Conservation (phyloP, 1,140 invertebrate species). For the Drosophila nigrodunni region DNA sequence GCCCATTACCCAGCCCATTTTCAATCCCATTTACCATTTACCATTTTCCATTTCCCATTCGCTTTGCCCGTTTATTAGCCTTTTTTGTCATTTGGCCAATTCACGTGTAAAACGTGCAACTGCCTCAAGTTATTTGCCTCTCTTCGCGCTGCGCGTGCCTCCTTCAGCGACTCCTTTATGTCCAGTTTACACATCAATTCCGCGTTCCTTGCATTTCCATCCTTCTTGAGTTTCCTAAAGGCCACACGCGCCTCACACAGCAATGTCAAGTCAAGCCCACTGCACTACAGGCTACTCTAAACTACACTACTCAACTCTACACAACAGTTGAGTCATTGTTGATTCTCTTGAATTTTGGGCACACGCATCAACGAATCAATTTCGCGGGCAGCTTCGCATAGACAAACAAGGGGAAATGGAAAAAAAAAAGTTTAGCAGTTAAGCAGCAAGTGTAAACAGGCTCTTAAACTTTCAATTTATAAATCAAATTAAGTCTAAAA, state of each 20-base stretch:
- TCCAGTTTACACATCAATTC: slow-evolving; percentile 41
- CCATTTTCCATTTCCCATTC: slow-evolving; percentile 15
- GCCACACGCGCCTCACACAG: slow-evolving; percentile 25
- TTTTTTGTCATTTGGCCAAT: slow-evolving; percentile 69
- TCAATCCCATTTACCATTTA: not conserved
- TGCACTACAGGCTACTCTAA: not conserved
- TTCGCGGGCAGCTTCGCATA: not conserved
- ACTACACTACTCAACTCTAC: slow-evolving; percentile 41
- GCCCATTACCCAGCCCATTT: slow-evolving; percentile 19
- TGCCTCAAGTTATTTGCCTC: slow-evolving; percentile 38
- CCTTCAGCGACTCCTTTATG: slow-evolving; percentile 27
- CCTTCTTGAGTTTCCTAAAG: slow-evolving; percentile 8
- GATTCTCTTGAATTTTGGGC: slow-evolving; percentile 45
- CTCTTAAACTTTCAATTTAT: too few relatives aligned
- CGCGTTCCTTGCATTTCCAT: slow-evolving; percentile 11
- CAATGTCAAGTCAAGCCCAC: slow-evolving; percentile 56
- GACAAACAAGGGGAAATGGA: not conserved
- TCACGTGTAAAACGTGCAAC: slow-evolving; percentile 71
- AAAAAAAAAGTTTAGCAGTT: not conserved
- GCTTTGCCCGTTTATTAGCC: slow-evolving; percentile 58
- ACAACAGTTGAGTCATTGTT: slow-evolving; percentile 36
- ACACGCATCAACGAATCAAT: slow-evolving; percentile 8
- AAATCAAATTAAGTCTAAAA: too few relatives aligned
- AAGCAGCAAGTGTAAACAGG: too few relatives aligned
- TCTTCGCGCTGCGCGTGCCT: slow-evolving; percentile 5